These are phyloP conservation scores for Halichondria panicea DNA, from an alignment of 37 sponge, comb jelly and placozoan species.

Conservation along the genomic window DNA sequence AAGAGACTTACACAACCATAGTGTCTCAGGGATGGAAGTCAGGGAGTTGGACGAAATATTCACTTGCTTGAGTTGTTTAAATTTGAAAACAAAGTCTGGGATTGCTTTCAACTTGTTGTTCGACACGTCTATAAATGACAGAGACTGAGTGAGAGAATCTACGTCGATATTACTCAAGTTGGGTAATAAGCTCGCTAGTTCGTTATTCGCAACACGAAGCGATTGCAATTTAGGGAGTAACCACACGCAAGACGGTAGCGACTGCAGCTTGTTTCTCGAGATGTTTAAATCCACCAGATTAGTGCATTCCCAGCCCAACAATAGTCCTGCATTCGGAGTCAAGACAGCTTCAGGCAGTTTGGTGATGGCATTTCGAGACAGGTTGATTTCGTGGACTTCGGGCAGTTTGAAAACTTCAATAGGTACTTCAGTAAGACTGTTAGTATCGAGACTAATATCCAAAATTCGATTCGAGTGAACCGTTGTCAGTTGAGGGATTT, in stretches of 20 bases:
- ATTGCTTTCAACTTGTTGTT: constrained; percentile 19
- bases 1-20: constrained; percentile 49
- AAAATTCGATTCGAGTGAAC: constrained; percentile 9
- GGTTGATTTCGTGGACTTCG: constrained; percentile 32
- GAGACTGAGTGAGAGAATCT: constrained; percentile 17
- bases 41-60: constrained; percentile 37
- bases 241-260: constrained; percentile 58
- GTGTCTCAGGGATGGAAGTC: constrained; percentile 18
- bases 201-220: constrained; percentile 17
- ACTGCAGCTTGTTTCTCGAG: constrained; percentile 19
- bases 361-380: constrained; percentile 34
- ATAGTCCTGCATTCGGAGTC: not conserved
- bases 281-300: constrained; percentile 43
- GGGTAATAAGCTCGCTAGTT: constrained; percentile 9
- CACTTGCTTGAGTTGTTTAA: constrained; percentile 18
- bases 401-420: constrained; percentile 49
- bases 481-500: not conserved
- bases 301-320: constrained; percentile 22
- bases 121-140: constrained; percentile 37
- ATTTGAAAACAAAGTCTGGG: constrained; percentile 48
- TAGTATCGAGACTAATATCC: constrained; percentile 34
- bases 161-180: not conserved
- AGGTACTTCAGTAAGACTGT: constrained; percentile 38
- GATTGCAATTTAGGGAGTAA: constrained; percentile 16
- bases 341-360: constrained; percentile 14